phyloP scores from a whole-genome alignment of 2,797 vertebrate species.

The Pantherophis alleghaniensis region DNA sequence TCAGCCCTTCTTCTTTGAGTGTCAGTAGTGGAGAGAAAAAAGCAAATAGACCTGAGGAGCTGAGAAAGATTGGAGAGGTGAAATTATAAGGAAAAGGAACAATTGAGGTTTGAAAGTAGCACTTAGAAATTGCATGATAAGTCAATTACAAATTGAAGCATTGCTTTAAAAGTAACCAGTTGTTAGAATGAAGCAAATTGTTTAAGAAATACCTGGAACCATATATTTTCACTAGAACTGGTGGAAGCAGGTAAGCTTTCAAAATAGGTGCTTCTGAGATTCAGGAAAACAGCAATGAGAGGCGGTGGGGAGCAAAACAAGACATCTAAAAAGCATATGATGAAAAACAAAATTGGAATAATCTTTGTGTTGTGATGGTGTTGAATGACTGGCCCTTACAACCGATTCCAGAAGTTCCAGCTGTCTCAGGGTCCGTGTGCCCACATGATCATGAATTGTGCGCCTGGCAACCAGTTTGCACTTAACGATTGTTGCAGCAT shows the following conservation, averaged over 20 bases:
- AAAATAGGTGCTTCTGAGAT: not conserved
- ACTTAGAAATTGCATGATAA: not conserved
- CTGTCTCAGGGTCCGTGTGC: not conserved
- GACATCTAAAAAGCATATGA: not conserved
- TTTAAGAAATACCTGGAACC: not conserved
- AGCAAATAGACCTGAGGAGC: not conserved
- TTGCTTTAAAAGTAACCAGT: not conserved
- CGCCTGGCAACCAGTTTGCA: not conserved
- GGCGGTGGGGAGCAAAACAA: not conserved
- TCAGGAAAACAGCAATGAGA: not conserved
- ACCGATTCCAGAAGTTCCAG: not conserved
- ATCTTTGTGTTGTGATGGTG: not conserved
- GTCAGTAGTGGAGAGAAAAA: not conserved
- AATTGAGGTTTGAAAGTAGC: not conserved
- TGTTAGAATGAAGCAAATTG: not conserved
- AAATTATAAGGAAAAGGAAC: not conserved
- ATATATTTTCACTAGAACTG: not conserved
- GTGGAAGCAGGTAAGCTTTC: not conserved
- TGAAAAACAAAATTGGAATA: not conserved
- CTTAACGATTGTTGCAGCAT: not conserved
- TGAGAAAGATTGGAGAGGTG: not conserved
- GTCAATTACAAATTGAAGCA: not conserved
- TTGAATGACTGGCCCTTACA: not conserved
- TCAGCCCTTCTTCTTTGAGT: not conserved
- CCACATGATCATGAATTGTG: not conserved